These are phyloP conservation scores for Lycodopsis pacificus DNA, from an alignment of 2,797 vertebrate genomes.

Conservation along the genomic window DNA sequence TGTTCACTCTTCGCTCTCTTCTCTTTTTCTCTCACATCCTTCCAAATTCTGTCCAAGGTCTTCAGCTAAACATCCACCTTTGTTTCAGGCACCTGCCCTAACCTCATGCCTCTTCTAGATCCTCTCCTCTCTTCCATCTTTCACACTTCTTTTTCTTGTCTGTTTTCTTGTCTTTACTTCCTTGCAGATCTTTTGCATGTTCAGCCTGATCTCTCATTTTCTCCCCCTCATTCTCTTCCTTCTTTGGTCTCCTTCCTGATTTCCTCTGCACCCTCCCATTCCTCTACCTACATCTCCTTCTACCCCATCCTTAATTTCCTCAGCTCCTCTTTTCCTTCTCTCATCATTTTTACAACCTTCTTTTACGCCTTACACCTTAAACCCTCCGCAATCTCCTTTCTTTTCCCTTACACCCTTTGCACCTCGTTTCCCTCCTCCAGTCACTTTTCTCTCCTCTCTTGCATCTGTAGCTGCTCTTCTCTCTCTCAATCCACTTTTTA, in stretches of 20 bases:
- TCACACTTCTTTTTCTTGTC: slow-evolving; percentile 1
- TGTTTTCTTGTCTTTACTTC: neutral
- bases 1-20: neutral
- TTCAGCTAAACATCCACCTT: slow-evolving; percentile 16
- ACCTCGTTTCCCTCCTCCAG: slow-evolving; percentile 4
- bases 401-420: slow-evolving; percentile 12
- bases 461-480: slow-evolving; percentile 27
- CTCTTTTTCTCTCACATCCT: neutral
- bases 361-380: slow-evolving; percentile 10
- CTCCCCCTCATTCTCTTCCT: slow-evolving; percentile 44
- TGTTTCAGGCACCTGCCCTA: slow-evolving; percentile 6
- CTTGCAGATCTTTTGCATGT: neutral
- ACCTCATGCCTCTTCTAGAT: neutral
- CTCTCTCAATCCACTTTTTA: slow-evolving; percentile 41
- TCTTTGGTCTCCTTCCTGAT: slow-evolving; percentile 35
- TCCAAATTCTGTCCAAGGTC: neutral
- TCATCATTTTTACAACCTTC: slow-evolving; percentile 27
- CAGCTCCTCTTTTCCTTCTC: slow-evolving; percentile 31
- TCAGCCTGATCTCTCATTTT: neutral
- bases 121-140: slow-evolving; percentile 26
- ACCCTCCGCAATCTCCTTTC: slow-evolving; percentile 4
- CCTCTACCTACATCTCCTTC: neutral
- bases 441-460: slow-evolving; percentile 7
- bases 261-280: neutral
- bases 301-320: slow-evolving; percentile 30